Conservation (phyloP, 2,797 vertebrate species). For the Macrochelys suwanniensis region DNA sequence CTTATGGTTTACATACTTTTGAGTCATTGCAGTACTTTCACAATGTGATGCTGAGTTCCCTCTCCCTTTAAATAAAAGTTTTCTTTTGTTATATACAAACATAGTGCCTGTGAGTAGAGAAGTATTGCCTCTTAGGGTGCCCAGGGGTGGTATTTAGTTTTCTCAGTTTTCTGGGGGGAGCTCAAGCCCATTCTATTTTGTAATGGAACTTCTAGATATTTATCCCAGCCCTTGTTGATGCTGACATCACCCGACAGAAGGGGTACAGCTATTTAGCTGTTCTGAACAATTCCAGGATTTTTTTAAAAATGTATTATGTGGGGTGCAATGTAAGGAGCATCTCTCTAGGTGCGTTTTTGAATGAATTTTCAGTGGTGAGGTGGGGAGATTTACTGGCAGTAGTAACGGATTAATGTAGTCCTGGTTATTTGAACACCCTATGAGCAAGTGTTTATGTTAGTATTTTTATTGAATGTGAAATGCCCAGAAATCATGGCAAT, state of each 20-base stretch:
- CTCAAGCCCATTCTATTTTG: background rate
- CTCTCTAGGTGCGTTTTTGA: background rate
- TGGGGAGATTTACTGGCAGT: slow-evolving; percentile 50
- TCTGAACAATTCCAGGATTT: slow-evolving; percentile 1
- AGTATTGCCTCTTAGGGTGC: background rate
- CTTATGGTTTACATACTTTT: background rate
- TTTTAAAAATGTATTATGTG: background rate
- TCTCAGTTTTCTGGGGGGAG: background rate
- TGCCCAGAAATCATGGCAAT: slow-evolving; percentile 40
- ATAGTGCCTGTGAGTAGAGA: background rate
- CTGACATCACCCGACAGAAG: background rate
- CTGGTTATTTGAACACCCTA: slow-evolving; percentile 47
- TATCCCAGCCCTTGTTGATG: background rate
- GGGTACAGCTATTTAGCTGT: background rate
- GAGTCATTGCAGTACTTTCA: background rate
- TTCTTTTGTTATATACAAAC: background rate
- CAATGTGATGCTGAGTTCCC: background rate
- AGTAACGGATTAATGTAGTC: slow-evolving; percentile 31
- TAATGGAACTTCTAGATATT: background rate
- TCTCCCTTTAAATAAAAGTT: background rate
- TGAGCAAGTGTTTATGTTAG: slow-evolving; percentile 19
- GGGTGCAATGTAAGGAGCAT: background rate
- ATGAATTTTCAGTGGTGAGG: slow-evolving; percentile 38
- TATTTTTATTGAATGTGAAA: slow-evolving; percentile 51
- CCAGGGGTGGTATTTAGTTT: background rate